phyloP scores from a whole-genome alignment of 2,888 invertebrate genomes.

The Mamestra brassicae region DNA sequence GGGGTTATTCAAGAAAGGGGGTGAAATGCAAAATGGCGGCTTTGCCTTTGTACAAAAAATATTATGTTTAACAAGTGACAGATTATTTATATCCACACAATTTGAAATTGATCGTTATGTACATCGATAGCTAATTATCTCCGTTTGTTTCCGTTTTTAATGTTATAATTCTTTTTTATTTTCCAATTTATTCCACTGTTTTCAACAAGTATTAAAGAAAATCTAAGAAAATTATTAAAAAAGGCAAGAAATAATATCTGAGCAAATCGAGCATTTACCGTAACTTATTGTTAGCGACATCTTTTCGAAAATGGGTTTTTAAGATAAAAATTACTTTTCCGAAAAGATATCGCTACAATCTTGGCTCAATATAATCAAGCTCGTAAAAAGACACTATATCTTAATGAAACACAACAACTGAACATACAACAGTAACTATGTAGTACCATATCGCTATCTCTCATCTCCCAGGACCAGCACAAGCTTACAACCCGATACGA shows the following conservation, averaged over 20 bases:
- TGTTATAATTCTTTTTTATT: no score
- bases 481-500: constrained; percentile 63
- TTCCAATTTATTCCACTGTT: no score
- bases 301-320: no score
- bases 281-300: no score
- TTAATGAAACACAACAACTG: neutral
- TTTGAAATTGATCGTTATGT: neutral
- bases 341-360: no score
- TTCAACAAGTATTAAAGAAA: no score
- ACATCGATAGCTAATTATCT: no score
- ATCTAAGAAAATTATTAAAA: no score
- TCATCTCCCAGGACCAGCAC: constrained; percentile 14
- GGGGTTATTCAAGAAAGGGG: neutral
- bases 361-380: neutral
- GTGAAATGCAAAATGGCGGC: constrained; percentile 7
- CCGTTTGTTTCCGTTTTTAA: no score
- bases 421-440: neutral
- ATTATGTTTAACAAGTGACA: neutral
- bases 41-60: neutral
- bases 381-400: neutral
- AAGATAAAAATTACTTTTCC: no score
- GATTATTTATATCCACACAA: neutral
- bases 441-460: constrained; percentile 31
- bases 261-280: no score
- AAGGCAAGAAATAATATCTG: no score